phyloP scores from a whole-genome alignment of 2,888 invertebrate species.

The Pyrochroa serraticornis region DNA sequence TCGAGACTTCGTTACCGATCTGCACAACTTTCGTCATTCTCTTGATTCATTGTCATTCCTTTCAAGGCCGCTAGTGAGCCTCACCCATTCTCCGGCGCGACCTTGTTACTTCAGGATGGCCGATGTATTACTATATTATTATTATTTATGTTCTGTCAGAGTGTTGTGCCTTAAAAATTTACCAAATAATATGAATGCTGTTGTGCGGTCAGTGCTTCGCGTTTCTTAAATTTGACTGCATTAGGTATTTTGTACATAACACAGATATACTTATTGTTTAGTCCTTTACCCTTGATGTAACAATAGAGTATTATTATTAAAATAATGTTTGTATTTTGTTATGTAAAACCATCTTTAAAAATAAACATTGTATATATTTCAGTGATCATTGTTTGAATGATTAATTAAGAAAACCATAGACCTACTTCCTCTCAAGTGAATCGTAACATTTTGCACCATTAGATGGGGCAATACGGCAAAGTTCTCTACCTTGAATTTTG shows the following conservation, averaged over 20 bases:
- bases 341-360: slow-evolving; percentile 23
- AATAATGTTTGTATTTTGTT: slow-evolving; percentile 26
- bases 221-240: neutral
- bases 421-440: neutral
- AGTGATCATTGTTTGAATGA: neutral
- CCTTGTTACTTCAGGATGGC: slow-evolving; percentile 4
- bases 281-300: slow-evolving; percentile 14
- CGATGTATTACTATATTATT: slow-evolving; percentile 7
- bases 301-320: slow-evolving; percentile 24
- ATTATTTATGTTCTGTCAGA: slow-evolving; percentile 21
- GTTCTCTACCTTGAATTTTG: no score
- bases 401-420: neutral
- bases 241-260: slow-evolving; percentile 24
- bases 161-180: slow-evolving; percentile 32
- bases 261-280: slow-evolving; percentile 11
- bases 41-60: slow-evolving; percentile 31
- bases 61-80: slow-evolving; percentile 29
- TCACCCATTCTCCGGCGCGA: slow-evolving; percentile 4
- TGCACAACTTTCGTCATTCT: slow-evolving; percentile 29
- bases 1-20: slow-evolving; percentile 30
- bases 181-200: slow-evolving; percentile 25
- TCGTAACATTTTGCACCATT: no score
- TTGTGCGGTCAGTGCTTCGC: no score
- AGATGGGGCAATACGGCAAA: no score
- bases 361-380: slow-evolving; percentile 26